phyloP scores from a whole-genome alignment of 2,113 vertebrate species.

The Seriola dumerili region DNA sequence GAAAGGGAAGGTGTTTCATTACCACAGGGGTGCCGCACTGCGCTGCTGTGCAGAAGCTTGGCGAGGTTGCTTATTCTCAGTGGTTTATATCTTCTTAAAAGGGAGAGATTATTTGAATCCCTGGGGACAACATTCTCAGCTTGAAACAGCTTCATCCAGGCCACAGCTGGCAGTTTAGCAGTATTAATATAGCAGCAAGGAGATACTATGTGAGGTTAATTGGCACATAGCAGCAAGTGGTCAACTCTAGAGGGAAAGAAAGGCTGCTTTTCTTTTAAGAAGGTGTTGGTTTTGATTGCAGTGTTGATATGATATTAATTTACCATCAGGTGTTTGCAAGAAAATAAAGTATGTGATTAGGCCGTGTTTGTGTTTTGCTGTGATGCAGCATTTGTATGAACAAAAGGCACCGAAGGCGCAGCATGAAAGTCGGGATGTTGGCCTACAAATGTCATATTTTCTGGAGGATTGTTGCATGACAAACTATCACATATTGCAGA shows the following conservation, averaged over 20 bases:
- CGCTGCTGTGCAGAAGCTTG: conserved; percentile 15
- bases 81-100: conserved; percentile 62
- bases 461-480: conserved; percentile 19
- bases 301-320: conserved; percentile 21
- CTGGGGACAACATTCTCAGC: conserved; percentile 33
- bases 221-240: conserved; percentile 30
- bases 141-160: conserved; percentile 42
- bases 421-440: conserved; percentile 33
- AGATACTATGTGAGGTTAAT: conserved; percentile 22
- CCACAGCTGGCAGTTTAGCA: conserved; percentile 44
- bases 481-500: conserved; percentile 28
- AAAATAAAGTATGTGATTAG: not conserved
- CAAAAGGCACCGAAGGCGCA: conserved; percentile 15
- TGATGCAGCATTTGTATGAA: conserved; percentile 5
- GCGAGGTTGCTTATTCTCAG: conserved; percentile 50
- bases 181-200: conserved; percentile 3
- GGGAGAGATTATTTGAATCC: conserved; percentile 53
- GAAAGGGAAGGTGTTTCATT: conserved; percentile 64
- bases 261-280: not conserved
- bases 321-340: not conserved
- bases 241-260: not conserved
- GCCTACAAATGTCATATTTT: conserved; percentile 51
- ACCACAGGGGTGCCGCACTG: conserved; percentile 21
- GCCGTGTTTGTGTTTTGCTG: not conserved
- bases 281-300: not conserved